Evolutionary conservation across 2,113 vertebrate genomes (phyloP).

Genomic region (Zosterops lateralis): DNA sequence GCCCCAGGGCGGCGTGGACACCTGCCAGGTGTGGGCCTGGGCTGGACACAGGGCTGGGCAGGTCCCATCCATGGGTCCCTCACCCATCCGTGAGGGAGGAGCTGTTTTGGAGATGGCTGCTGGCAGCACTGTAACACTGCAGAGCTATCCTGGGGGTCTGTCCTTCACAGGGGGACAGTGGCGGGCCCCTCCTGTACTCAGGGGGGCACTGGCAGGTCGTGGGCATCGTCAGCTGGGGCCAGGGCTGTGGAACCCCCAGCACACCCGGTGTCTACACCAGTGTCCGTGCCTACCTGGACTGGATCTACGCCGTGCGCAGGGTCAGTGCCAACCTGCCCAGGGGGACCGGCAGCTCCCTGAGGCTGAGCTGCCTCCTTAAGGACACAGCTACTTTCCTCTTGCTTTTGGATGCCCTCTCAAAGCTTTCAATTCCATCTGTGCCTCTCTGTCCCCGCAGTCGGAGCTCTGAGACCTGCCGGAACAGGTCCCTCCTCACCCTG

Average conservation of each 20-base stretch:
- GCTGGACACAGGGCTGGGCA: accelerated
- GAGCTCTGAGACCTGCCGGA: slow-evolving; percentile 24
- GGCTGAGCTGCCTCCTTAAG: not conserved
- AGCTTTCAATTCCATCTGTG: not conserved
- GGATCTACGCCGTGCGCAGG: slow-evolving; percentile 80
- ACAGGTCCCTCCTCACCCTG: not conserved
- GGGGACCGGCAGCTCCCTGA: not conserved
- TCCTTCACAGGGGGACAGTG: slow-evolving; percentile 85
- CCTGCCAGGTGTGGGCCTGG: slow-evolving; percentile 83
- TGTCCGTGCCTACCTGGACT: slow-evolving; percentile 79
- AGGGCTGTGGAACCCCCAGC: slow-evolving; percentile 79
- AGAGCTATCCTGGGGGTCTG: not conserved
- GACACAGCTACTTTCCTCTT: accelerated
- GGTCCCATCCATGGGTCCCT: no score
- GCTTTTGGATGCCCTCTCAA: not conserved
- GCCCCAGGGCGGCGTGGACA: slow-evolving; percentile 78
- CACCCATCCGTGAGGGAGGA: accelerated
- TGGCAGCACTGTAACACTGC: accelerated
- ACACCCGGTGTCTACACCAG: slow-evolving; percentile 85
- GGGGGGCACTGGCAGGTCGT: slow-evolving; percentile 74
- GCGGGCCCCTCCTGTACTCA: slow-evolving; percentile 82
- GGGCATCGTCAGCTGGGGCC: slow-evolving; percentile 91
- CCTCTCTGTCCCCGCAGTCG: not conserved
- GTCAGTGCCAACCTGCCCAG: slow-evolving; percentile 50
- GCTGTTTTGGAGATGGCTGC: accelerated